Evolutionary conservation across 2,797 vertebrate species (phyloP).

Genomic region (Thamnophis elegans): DNA sequence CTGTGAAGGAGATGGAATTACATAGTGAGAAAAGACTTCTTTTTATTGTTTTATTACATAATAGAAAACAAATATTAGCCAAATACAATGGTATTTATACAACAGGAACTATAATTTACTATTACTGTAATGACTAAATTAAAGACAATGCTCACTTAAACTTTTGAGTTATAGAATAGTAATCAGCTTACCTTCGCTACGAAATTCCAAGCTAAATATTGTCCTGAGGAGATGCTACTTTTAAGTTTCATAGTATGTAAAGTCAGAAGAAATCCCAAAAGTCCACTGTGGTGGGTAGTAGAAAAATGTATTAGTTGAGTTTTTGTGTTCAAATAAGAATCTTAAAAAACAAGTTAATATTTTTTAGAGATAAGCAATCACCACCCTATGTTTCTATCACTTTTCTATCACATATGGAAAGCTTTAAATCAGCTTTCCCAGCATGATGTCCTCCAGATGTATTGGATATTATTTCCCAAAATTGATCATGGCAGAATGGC

Average conservation of each 20-base stretch:
- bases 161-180: background rate
- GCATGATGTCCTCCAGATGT: background rate
- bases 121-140: background rate
- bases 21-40: background rate
- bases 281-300: conserved; percentile 75
- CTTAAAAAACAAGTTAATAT: background rate
- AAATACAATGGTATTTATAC: background rate
- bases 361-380: background rate
- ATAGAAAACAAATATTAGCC: background rate
- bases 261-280: conserved; percentile 88
- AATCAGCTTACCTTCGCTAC: conserved; percentile 85
- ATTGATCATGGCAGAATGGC: background rate
- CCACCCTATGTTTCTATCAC: background rate
- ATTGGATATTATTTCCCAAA: background rate
- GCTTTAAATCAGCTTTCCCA: background rate
- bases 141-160: background rate
- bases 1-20: background rate
- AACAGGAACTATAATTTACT: background rate
- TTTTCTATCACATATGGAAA: background rate
- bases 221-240: conserved; percentile 75
- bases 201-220: conserved; percentile 83
- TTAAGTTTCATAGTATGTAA: conserved; percentile 83
- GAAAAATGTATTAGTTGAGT: conserved; percentile 45
- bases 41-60: background rate
- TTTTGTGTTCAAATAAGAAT: conserved; percentile 27